Base-by-base conservation (phyloP, 1,140 invertebrate genomes). In the Saccostrea glomerata region DNA sequence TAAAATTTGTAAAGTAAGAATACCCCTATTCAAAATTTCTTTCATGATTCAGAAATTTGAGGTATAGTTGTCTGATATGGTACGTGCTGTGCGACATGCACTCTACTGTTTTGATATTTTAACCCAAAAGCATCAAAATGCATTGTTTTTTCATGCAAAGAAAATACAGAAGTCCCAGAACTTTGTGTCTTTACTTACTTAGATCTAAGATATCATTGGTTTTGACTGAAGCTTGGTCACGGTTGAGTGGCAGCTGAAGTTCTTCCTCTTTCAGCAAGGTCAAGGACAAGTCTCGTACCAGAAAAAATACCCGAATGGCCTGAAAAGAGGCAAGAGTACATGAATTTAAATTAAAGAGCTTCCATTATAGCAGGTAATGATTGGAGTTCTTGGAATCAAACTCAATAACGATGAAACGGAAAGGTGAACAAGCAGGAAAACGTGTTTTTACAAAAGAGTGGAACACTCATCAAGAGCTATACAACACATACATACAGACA, bases 261-360 rank as follows among this genome's bases (percentile, higher is more conserved):
- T 99, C 99, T 54, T 96, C 93, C 94, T 99, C 98, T 88, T 97
- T 97, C 56, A 97, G 96, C 70, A 99, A 94, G 63, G 96, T 97
- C 89, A 99, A 94, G 66, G 97, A 98, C 30, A 99, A 95, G 92
- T 98, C 97, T 84, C 99, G 96, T 40, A 99, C 96, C 58, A 99
- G 95, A 93, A 99, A 98, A 93, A 99, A 99, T 2, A 98, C 98
- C 91, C 98, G 96, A 87, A 99, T 99, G 0, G 98, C 98, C 96
- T 96, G 91, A 94, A 91, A 13, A 87, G 13, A 89, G 58, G 9
- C 82, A 60, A 84, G 11, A 25, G 47, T 83, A 30, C 23, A 86
- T 84, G 20, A 70, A 86, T 55, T 47, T 12, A 13, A 47, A 7
- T 47, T 47, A 47, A 86, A 40, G 4, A 70, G 63, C 25, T 70